Base-by-base conservation (phyloP, 2,888 invertebrate genomes). In the Podabrus alpinus region DNA sequence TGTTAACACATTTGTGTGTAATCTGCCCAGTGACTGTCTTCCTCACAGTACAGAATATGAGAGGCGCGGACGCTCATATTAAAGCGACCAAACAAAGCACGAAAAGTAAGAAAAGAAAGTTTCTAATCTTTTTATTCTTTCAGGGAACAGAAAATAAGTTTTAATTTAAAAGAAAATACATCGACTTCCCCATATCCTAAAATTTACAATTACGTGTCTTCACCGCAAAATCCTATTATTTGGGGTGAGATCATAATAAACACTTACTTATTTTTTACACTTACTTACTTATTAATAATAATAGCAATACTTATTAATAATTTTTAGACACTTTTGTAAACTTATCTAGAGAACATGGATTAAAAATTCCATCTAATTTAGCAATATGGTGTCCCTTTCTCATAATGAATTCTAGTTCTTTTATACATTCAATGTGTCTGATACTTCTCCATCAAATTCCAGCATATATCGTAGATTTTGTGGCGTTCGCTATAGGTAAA, bases 391-490 rank as follows among this genome's bases (percentile, higher is more conserved):
- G 78, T 4, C 79, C 81, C 9, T 80, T 68, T 17, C 70, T 85
- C 4, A 62, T 71, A 1, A 61, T 81, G 13, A 84, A 81, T 7
- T 75, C 73, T 0, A 84, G 88, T 77, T 83, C 86, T 62, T 87
- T 86, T 77, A 16, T 85, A 0, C 86, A 87, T 77, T 72, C 79
- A 15, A 59, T 91, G 21, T 88, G 89, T 81, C 86, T 88, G 72
- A 86, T 91, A 68, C 84, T 92, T 16, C 88, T 91, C 74, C 94
- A 93, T 83, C 87, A 90, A 80, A 80, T 92, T 62, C 93, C 93
- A 1, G 93, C 92, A 0, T 87, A 91, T 71, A 79, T 91, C 11
- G 86, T 91, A 62, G 93, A 94, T 83, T 79, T 88, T 2, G 83
- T 88, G 0, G 86, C 88, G 64, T 84, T 88, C 25, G 71, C 92